These are phyloP conservation scores for Jordanella pulchra DNA, from an alignment of 2,797 vertebrate genomes.

Conservation along the genomic window DNA sequence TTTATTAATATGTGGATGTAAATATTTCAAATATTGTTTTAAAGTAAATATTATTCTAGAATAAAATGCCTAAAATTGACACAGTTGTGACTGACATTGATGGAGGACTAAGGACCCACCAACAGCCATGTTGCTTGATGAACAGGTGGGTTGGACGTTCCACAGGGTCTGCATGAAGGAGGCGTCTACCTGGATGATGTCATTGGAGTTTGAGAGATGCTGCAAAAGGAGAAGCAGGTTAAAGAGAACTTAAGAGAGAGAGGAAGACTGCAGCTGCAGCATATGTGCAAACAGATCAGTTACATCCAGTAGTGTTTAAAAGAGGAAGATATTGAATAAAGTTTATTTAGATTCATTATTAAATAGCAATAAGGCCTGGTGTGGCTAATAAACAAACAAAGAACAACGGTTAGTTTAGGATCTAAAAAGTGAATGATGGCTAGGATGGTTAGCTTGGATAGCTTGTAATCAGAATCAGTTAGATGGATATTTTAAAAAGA, in stretches of 20 bases:
- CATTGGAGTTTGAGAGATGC: conserved; percentile 93
- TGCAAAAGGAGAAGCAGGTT: conserved; percentile 64
- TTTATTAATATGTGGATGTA: too few relatives aligned
- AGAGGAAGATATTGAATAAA: neutral
- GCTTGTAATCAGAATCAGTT: too few relatives aligned
- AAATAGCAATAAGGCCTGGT: too few relatives aligned
- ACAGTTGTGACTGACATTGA: neutral
- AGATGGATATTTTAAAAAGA: too few relatives aligned
- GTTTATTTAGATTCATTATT: neutral
- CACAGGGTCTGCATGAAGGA: conserved; percentile 99
- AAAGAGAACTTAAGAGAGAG: conserved; percentile 3
- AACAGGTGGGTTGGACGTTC: conserved; percentile 97
- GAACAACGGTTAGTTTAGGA: too few relatives aligned
- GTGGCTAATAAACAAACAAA: too few relatives aligned
- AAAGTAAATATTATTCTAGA: too few relatives aligned
- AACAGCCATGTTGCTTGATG: conserved; percentile 89
- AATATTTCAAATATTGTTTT: too few relatives aligned
- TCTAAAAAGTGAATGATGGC: too few relatives aligned
- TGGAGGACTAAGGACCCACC: conserved; percentile 75
- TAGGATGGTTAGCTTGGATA: too few relatives aligned
- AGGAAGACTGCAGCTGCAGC: neutral
- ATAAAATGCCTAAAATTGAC: neutral
- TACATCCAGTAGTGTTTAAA: conserved; percentile 19
- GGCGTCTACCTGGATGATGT: conserved; percentile 92
- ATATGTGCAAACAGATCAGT: conserved; percentile 3